Conservation (phyloP, 2,797 vertebrate genomes). For the Pygocentrus nattereri region DNA sequence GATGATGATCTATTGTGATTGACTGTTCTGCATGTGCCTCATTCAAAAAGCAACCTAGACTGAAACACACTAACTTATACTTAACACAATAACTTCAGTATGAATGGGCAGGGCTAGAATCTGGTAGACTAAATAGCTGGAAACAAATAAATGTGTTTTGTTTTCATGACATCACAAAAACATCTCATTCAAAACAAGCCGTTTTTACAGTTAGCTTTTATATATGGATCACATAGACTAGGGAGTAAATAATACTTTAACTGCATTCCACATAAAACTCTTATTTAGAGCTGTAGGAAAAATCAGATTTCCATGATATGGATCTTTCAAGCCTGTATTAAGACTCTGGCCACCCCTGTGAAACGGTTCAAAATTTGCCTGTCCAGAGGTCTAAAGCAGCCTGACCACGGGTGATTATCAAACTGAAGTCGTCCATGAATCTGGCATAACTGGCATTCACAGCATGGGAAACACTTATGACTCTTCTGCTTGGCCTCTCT, state of each 20-base stretch:
- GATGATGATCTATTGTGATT: too few species aligned
- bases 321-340: neutral
- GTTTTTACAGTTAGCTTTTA: neutral
- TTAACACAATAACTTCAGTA: too few species aligned
- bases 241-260: neutral
- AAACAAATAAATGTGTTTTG: too few species aligned
- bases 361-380: slow-evolving; percentile 3
- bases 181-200: neutral
- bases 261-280: neutral
- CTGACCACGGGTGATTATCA: slow-evolving; percentile 38
- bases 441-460: slow-evolving; percentile 42
- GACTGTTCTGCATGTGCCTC: too few species aligned
- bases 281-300: neutral
- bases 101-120: too few species aligned
- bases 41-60: too few species aligned
- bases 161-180: too few species aligned
- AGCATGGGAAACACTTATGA: slow-evolving; percentile 39
- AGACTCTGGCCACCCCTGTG: neutral
- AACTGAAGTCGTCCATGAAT: slow-evolving; percentile 34
- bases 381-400: neutral
- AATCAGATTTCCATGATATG: neutral
- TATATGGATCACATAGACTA: neutral
- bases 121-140: too few species aligned
- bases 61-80: too few species aligned
- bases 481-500: neutral